A percentile compares a stretch with the other conserved stretches of the same genome.
These are phyloP conservation scores for Arothron firmamentum DNA, from an alignment of 2,113 vertebrate species.

Conservation along the genomic window DNA sequence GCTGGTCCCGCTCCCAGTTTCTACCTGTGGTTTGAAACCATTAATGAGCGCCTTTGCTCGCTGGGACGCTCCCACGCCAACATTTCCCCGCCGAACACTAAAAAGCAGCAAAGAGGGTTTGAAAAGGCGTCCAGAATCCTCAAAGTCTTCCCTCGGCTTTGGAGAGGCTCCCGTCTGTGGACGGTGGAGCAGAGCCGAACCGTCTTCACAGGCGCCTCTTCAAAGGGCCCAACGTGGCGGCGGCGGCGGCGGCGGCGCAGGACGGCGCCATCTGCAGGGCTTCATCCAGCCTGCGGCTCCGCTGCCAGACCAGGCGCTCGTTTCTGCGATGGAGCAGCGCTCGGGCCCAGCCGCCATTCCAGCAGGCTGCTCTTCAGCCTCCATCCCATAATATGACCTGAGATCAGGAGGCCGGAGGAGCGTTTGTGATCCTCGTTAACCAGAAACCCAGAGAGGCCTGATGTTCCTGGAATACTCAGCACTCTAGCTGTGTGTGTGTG, in stretches of 20 bases:
- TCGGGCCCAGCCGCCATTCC: no score
- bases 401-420: no score
- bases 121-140: constrained; percentile 23
- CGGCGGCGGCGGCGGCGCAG: neutral
- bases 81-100: neutral
- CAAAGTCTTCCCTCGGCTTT: constrained; percentile 7
- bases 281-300: no score
- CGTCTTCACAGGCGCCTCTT: neutral
- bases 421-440: constrained; percentile 4
- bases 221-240: neutral
- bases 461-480: constrained; percentile 51
- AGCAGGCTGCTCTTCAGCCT: no score
- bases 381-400: constrained; percentile 15
- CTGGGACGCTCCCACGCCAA: constrained; percentile 4
- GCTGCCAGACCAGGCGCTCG: no score
- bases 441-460: constrained; percentile 50
- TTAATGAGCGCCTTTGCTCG: neutral
- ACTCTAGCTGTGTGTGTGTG: no score
- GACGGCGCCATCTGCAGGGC: no score
- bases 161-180: neutral
- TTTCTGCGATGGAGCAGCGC: no score
- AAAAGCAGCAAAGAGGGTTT: constrained; percentile 10
- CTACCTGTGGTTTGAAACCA: constrained; percentile 11
- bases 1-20: neutral
- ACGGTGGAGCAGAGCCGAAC: neutral